Conservation (phyloP, 1,140 invertebrate genomes). For the Aleiodes sp. region DNA sequence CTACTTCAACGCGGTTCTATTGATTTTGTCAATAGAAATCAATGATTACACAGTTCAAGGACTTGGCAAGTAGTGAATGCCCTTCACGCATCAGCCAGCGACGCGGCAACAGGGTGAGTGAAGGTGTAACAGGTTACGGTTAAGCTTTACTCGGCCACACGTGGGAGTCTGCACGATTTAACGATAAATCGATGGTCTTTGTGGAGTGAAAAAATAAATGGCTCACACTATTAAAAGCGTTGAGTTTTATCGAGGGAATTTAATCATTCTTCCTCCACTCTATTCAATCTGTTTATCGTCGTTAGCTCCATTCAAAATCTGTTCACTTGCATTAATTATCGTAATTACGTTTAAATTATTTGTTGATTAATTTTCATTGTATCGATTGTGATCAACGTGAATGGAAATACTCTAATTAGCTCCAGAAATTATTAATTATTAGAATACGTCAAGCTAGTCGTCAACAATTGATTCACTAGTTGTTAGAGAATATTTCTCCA, state of each 20-base stretch:
- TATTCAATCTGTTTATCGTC: not conserved
- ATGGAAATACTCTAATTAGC: not conserved
- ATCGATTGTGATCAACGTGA: no score
- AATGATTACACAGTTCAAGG: not conserved
- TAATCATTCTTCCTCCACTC: not conserved
- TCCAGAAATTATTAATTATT: not conserved
- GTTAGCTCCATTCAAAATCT: not conserved
- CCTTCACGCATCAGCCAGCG: slow-evolving; percentile 19
- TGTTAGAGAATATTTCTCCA: no score
- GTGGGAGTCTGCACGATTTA: not conserved
- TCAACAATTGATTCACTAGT: not conserved
- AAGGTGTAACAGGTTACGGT: slow-evolving; percentile 26
- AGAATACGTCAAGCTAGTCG: not conserved
- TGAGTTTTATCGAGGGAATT: slow-evolving; percentile 1
- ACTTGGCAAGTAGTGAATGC: slow-evolving; percentile 15
- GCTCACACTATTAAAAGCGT: not conserved
- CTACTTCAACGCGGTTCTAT: not conserved
- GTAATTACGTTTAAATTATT: not conserved
- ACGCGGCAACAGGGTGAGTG: slow-evolving; percentile 2
- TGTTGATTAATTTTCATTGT: no score
- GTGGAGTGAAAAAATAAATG: not conserved
- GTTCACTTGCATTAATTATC: not conserved
- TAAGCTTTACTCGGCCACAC: slow-evolving; percentile 15
- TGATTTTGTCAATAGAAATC: not conserved
- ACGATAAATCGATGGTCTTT: slow-evolving; percentile 22